phyloP scores from a whole-genome alignment of 2,797 vertebrate species.

The Amniataba percoides region DNA sequence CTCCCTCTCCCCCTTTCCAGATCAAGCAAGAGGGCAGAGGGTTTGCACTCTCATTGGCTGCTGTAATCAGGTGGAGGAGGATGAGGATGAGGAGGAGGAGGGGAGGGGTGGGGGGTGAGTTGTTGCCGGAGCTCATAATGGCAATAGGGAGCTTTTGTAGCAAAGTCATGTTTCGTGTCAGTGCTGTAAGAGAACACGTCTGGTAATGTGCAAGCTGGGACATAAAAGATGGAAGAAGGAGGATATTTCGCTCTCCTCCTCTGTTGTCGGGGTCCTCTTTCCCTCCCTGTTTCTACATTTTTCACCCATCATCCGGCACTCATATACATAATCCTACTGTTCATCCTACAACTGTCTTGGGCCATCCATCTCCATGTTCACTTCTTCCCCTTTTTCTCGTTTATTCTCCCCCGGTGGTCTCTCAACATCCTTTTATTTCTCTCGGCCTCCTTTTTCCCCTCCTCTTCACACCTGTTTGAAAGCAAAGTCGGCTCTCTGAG shows the following conservation, averaged over 20 bases:
- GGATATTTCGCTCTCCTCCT: slow-evolving; percentile 25
- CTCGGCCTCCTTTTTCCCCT: slow-evolving; percentile 5
- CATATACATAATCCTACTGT: slow-evolving; percentile 57
- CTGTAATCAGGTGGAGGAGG: slow-evolving; percentile 43
- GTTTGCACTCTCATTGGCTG: slow-evolving; percentile 66
- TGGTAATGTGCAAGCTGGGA: slow-evolving; percentile 73
- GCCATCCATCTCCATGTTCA: slow-evolving; percentile 36
- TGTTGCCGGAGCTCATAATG: slow-evolving; percentile 44
- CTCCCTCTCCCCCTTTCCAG: no score
- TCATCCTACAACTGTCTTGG: slow-evolving; percentile 42
- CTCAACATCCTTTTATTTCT: slow-evolving; percentile 24
- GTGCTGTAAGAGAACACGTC: slow-evolving; percentile 74
- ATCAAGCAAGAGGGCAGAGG: slow-evolving; percentile 61
- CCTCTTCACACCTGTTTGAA: slow-evolving; percentile 76
- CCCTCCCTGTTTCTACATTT: neutral
- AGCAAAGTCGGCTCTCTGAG: slow-evolving; percentile 63
- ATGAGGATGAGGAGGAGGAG: slow-evolving; percentile 29
- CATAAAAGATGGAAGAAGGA: slow-evolving; percentile 81
- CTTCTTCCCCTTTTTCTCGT: slow-evolving; percentile 16
- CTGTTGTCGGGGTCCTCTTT: neutral
- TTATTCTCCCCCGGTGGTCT: slow-evolving; percentile 30
- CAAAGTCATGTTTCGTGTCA: slow-evolving; percentile 79
- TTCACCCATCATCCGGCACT: slow-evolving; percentile 48
- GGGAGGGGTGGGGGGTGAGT: neutral
- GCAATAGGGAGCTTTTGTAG: slow-evolving; percentile 65